phyloP scores from a whole-genome alignment of 2,797 vertebrate species.

The Rousettus madagascariensis region DNA sequence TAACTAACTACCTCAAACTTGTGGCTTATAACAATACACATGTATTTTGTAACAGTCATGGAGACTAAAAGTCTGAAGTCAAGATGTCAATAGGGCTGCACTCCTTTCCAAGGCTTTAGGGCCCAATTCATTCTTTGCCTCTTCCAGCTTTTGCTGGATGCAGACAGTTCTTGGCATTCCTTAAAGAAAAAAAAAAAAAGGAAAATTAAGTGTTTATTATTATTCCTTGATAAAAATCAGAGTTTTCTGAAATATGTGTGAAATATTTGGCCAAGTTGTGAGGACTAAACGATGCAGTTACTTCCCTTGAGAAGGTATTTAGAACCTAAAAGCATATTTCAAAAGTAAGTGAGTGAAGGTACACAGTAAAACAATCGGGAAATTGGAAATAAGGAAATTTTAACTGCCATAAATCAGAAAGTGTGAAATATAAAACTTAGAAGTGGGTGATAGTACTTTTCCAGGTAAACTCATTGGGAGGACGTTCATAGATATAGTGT shows the following conservation, averaged over 20 bases:
- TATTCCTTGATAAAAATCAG: background rate
- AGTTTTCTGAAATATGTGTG: background rate
- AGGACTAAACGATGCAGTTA: background rate
- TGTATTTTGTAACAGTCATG: too few species aligned
- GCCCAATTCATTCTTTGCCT: too few species aligned
- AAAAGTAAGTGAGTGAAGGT: background rate
- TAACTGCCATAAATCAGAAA: background rate
- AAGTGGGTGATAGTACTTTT: background rate
- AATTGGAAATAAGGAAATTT: background rate
- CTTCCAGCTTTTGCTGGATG: too few species aligned
- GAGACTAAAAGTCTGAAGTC: too few species aligned
- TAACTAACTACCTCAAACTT: too few species aligned
- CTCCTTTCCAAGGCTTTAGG: too few species aligned
- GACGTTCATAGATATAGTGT: background rate
- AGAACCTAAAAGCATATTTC: background rate
- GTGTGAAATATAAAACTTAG: background rate
- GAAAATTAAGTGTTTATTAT: background rate
- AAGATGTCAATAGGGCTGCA: too few species aligned
- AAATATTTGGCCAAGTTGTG: background rate
- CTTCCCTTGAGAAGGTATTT: background rate
- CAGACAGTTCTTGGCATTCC: too few species aligned
- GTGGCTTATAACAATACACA: too few species aligned
- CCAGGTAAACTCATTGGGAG: background rate
- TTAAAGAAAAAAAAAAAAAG: too few species aligned
- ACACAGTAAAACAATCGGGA: background rate